A percentile compares a stretch with the other conserved stretches of the same genome.
Conservation (phyloP, 2,888 invertebrate genomes). For the Azorinus chamasolen region DNA sequence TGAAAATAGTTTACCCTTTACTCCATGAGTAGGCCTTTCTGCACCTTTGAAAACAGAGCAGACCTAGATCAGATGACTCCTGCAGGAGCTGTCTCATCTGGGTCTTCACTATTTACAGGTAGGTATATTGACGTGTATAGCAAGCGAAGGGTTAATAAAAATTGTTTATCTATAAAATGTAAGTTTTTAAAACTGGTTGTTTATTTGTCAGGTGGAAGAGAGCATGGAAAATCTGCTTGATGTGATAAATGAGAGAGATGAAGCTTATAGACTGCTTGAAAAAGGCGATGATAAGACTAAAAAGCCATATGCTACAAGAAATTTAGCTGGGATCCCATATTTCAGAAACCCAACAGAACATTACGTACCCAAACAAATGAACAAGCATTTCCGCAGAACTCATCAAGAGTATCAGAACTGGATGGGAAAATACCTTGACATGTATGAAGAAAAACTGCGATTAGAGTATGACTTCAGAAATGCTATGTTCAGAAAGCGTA, state of each 20-base stretch:
- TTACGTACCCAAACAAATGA: constrained; percentile 67
- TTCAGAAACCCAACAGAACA: constrained; percentile 66
- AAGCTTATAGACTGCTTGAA: constrained; percentile 95
- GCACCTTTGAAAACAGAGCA: too few species aligned
- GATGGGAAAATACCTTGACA: constrained; percentile 68
- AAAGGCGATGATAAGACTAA: constrained; percentile 76
- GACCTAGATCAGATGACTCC: too few species aligned
- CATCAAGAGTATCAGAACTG: constrained; percentile 57
- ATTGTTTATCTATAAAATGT: too few species aligned
- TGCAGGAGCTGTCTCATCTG: too few species aligned
- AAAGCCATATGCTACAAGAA: constrained; percentile 58
- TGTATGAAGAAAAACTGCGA: constrained; percentile 72
- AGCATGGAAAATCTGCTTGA: constrained; percentile 97
- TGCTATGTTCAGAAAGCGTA: constrained; percentile 7
- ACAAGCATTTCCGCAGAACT: constrained; percentile 55
- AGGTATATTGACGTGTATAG: too few species aligned
- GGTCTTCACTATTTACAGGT: too few species aligned
- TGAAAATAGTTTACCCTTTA: too few species aligned
- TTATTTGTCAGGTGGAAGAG: constrained; percentile 90
- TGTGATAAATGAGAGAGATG: constrained; percentile 96
- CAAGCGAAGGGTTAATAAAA: too few species aligned
- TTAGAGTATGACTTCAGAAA: constrained; percentile 19
- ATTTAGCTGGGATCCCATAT: constrained; percentile 74
- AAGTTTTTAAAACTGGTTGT: too few species aligned
- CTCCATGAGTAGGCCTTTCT: too few species aligned